Base-by-base conservation (phyloP, 1,140 invertebrate genomes). In the Drosophila lowei region DNA sequence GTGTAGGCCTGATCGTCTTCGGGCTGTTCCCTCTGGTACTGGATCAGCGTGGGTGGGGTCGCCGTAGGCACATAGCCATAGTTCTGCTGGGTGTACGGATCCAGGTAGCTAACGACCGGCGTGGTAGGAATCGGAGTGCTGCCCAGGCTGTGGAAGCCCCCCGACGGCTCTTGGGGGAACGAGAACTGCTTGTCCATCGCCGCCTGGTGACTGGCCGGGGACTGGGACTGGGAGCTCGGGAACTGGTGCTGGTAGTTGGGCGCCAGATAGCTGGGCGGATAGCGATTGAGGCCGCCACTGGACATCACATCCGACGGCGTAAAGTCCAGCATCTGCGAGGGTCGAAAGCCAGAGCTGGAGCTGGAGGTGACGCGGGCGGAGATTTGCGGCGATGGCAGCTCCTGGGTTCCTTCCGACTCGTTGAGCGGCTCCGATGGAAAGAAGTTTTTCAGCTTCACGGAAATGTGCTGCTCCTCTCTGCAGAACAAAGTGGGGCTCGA, bases 71-170 rank as follows among this genome's bases (percentile, higher is more conserved):
- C 68, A 42, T 89, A 88, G 6, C 62, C 63, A 55, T 83, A 83
- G 72, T 89, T 90, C 41, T 90, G 80, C 65, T 90, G 85, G n/a
- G 84, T 90, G 18, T 83, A 90, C 6, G 89, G 89, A 72, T 90
- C 89, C 44, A 85, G 52, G 52, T 90, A 90, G 68, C 72, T 86
- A 16, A 86, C 81, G 47, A 90, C 83, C 23, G 89, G 89, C 28
- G 80, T 90, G 3, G 89, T 86, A 21, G 84, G 81, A 55, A 90
- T 38, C 2, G 85, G 66, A 5, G 77, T 64, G 61, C 62, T 53
- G 44, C 41, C 28, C 23, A 55, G 67, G 61, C 48, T 85, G n/a
- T 77, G 59, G 30, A 71, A 83, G 0, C 50, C 21, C 52, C 60
- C 21, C 13, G 59, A 25, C 1, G 38, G 21, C 11, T 62, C 18